Base-by-base conservation (phyloP, 2,797 vertebrate species). In the Halcyon badia region DNA sequence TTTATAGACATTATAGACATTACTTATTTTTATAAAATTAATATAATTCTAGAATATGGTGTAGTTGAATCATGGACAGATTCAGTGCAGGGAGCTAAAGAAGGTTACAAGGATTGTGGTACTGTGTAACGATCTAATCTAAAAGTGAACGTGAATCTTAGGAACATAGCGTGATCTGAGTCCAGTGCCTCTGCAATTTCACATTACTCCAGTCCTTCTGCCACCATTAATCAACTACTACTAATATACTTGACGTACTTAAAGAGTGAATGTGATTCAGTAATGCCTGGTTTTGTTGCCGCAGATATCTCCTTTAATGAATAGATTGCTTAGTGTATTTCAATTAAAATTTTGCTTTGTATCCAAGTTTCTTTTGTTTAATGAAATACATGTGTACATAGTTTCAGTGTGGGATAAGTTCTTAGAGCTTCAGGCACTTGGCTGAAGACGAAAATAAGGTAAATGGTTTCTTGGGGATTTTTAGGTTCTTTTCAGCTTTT, bases 161-260 rank as follows among this genome's bases (percentile, higher is more conserved):
- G 6, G 21, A 75, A 8, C 14, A 46, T 1, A 11, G 14, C 0
- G 1, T 58, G 15, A 14, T 61, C 17, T 51, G 35, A 20, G 14
- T 18, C 20, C 42, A 24, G 22, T 26, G 30, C 12, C 71, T 7
- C 70, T 87, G 7, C 48, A 54, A 3, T 75, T 91, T 81, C 49
- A 20, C 1, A 0, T 57, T 48, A 31, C 18, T 87, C 6, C 20
- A 9, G 3, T 71, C 19, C 21, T 7, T 79, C 49, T 89, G 54
- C 39, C 54, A 71, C 30, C 26, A 5, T 64, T 71, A 76, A 17
- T 60, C 58, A 85, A 60, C 26, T 54, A 31, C 9, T 46, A 51
- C 14, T 46, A 48, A 25, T 44, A 41, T 11, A 21, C 9, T 75
- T 91, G 57, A 56, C 0, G 0, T 84, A 33, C 26, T 58, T 82